Base-by-base conservation (phyloP, 1,140 invertebrate species). In the Pogonognathellus flavescens region DNA sequence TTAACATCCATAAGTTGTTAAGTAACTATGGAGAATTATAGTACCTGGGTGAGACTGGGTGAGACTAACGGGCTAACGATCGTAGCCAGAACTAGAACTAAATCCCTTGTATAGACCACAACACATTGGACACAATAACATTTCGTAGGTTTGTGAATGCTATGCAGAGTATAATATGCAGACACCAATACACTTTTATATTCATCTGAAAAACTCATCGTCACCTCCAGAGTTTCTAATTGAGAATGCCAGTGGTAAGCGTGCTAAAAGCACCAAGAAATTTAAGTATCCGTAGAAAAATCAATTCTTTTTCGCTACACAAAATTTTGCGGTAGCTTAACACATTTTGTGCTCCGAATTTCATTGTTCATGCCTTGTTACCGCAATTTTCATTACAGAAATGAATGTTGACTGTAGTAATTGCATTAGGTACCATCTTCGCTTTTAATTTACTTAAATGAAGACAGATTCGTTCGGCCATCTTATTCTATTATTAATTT, bases 21-120 rank as follows among this genome's bases (percentile, higher is more conserved):
- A 76, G 70, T 76, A 76, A 76, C 25, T 76, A 76, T 76, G 70
- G 70, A 76, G 41, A 76, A 76, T 76, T 76, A 76, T 76, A 76
- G 25, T 76, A 76, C 70, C 70, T 76, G 70, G 41, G 70, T 76
- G 70, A 76, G 70, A 76, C 70, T 76, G 70, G 41, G 70, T 76
- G 70, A 76, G 70, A 76, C 70, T 76, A 76, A 76, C 70, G 25
- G 70, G 70, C 70, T 76, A 76, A 76, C 70, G 70, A 76, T 49
- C 70, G 70, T 50, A 76, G 70, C 70, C 70, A 41, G 70, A 76
- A 50, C 70, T 76, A 76, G 70, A 76, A 76, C 70, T 76, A 76
- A 76, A 76, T 76, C 70, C 41, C 70, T 76, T 76, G 70, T 76
- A 50, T 76, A 76, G 31, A 18, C 70, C n/a, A n/a, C 53, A 57